phyloP scores from a whole-genome alignment of 1,140 invertebrate species.

The Globodera ellingtonae region DNA sequence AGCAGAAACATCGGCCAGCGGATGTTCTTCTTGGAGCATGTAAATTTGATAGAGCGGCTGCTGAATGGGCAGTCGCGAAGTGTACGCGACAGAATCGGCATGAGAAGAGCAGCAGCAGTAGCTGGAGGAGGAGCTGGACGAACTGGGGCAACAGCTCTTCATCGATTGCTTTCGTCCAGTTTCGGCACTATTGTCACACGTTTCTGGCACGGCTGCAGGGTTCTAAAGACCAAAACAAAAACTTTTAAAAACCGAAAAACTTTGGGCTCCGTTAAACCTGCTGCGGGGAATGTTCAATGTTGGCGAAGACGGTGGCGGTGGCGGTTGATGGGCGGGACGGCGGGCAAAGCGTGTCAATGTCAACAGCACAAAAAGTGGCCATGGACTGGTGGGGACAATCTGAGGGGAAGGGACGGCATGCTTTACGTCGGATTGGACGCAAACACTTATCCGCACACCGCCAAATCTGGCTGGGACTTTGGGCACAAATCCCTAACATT shows the following conservation, averaged over 20 bases:
- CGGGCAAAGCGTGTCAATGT: too few species aligned
- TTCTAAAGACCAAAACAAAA: too few species aligned
- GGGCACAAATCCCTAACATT: not conserved
- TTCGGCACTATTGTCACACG: too few species aligned
- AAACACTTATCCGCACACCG: not conserved
- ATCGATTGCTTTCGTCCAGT: not conserved
- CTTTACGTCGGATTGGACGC: too few species aligned
- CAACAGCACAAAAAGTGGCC: too few species aligned
- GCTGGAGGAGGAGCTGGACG: not conserved
- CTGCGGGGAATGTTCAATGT: not conserved
- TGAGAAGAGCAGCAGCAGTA: not conserved
- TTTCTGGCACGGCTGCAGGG: too few species aligned
- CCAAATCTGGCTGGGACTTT: not conserved
- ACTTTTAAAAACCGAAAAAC: too few species aligned
- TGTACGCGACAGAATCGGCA: conserved; percentile 27
- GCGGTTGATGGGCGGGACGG: too few species aligned
- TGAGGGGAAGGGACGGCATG: too few species aligned
- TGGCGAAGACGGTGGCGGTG: too few species aligned
- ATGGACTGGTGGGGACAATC: too few species aligned
- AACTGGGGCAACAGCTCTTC: not conserved
- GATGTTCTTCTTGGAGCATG: conserved; percentile 58
- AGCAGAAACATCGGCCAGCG: conserved; percentile 29
- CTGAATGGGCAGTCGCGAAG: conserved; percentile 45
- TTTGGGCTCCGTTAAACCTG: too few species aligned
- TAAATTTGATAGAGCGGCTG: conserved; percentile 63